Evolutionary conservation across 2,113 vertebrate genomes (phyloP).

Genomic region (Hystrix cristata): DNA sequence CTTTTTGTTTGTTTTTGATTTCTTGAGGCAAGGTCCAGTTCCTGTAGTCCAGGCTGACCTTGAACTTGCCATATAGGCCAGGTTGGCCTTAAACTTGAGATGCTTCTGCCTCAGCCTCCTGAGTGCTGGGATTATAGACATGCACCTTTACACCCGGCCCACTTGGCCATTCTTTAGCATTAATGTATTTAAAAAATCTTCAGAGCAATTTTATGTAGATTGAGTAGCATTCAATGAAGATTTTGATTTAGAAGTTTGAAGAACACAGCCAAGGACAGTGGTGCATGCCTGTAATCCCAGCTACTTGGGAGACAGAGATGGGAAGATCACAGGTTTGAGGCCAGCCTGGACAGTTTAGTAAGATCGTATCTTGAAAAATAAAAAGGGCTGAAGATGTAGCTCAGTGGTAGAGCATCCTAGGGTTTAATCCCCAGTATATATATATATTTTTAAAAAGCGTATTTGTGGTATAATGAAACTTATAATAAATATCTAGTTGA

Average conservation of each 20-base stretch:
- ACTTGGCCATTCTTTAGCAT: slow-evolving; percentile 12
- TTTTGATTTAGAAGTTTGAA: neutral
- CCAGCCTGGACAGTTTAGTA: neutral
- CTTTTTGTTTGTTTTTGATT: neutral
- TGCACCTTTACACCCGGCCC: neutral
- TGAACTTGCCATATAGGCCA: neutral
- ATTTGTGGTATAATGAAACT: neutral
- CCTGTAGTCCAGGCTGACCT: neutral
- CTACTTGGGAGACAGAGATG: neutral
- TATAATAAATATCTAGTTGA: neutral
- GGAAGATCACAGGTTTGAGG: neutral
- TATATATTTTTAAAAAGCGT: neutral
- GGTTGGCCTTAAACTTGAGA: neutral
- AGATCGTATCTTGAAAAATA: neutral
- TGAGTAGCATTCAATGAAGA: neutral
- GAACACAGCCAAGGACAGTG: neutral
- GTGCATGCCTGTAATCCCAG: neutral
- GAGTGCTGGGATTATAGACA: neutral
- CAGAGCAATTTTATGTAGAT: neutral
- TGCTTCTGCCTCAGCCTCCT: neutral
- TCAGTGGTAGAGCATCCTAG: neutral
- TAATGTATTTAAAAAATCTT: neutral
- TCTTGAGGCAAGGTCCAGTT: neutral
- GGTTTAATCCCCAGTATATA: neutral
- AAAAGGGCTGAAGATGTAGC: neutral